phyloP scores from a whole-genome alignment of 1,140 invertebrate genomes.

The Zeugodacus cucurbitae region DNA sequence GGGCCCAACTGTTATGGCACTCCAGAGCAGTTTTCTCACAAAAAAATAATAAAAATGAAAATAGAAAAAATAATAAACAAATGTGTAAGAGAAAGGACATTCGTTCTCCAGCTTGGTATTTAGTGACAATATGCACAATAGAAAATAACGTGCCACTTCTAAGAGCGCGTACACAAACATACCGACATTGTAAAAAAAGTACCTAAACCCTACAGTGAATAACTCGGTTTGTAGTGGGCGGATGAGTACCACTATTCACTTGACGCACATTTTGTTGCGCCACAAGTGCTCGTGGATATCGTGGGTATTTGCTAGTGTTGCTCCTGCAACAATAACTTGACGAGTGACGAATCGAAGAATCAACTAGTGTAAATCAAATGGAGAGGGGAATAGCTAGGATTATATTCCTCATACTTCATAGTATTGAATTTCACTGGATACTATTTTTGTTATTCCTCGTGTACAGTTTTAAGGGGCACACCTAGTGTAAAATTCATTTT shows the following conservation, averaged over 20 bases:
- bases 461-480: too few relatives aligned
- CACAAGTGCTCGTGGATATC: too few relatives aligned
- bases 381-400: too few relatives aligned
- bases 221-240: not conserved
- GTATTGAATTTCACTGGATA: too few relatives aligned
- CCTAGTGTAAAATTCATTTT: too few relatives aligned
- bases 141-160: not conserved
- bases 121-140: conserved; percentile 7
- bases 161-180: not conserved
- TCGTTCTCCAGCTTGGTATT: not conserved
- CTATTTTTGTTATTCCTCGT: too few relatives aligned
- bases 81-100: not conserved
- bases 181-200: not conserved
- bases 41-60: not conserved
- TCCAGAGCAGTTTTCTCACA: conserved; percentile 32
- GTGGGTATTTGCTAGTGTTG: too few relatives aligned
- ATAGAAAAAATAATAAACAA: not conserved
- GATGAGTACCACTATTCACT: not conserved
- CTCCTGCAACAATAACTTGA: too few relatives aligned
- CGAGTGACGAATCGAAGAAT: too few relatives aligned
- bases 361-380: too few relatives aligned
- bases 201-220: not conserved
- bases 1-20: not conserved
- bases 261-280: too few relatives aligned
- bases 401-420: too few relatives aligned